Evolutionary conservation across 1,140 invertebrate genomes (phyloP).

Genomic region (Pseudoatta argentina): DNA sequence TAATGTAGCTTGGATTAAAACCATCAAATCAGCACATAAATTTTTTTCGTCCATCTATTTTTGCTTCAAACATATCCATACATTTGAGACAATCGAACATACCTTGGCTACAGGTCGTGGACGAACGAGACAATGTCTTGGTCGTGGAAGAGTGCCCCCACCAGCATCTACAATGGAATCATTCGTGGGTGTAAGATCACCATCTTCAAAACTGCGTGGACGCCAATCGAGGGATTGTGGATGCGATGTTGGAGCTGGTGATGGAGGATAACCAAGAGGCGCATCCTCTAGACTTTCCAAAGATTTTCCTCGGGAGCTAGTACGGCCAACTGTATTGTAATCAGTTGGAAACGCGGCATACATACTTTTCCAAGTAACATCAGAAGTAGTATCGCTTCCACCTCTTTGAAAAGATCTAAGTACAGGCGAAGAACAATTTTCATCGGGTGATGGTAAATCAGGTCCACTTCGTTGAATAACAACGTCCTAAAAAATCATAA

Average conservation of each 20-base stretch:
- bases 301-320: conserved; percentile 90
- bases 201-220: conserved; percentile 94
- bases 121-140: conserved; percentile 91
- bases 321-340: conserved; percentile 74
- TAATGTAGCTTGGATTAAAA: background rate
- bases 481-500: conserved; percentile 78
- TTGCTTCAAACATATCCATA: background rate
- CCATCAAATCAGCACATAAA: background rate
- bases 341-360: conserved; percentile 81
- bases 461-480: conserved; percentile 84
- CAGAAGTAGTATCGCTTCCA: conserved; percentile 74
- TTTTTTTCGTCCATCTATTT: background rate
- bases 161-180: conserved; percentile 90
- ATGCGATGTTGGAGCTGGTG: conserved; percentile 81
- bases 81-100: conserved; percentile 57
- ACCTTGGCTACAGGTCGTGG: conserved; percentile 95
- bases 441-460: conserved; percentile 85
- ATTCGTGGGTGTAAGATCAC: conserved; percentile 95
- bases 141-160: conserved; percentile 92
- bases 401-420: conserved; percentile 84
- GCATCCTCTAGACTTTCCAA: conserved; percentile 91
- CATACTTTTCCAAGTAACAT: conserved; percentile 82
- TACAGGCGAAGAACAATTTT: conserved; percentile 85
- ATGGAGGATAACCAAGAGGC: conserved; percentile 84
- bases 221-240: conserved; percentile 88